Evolutionary conservation across 2,113 vertebrate species (phyloP).

Genomic region (Chloropsis cyanopogon): DNA sequence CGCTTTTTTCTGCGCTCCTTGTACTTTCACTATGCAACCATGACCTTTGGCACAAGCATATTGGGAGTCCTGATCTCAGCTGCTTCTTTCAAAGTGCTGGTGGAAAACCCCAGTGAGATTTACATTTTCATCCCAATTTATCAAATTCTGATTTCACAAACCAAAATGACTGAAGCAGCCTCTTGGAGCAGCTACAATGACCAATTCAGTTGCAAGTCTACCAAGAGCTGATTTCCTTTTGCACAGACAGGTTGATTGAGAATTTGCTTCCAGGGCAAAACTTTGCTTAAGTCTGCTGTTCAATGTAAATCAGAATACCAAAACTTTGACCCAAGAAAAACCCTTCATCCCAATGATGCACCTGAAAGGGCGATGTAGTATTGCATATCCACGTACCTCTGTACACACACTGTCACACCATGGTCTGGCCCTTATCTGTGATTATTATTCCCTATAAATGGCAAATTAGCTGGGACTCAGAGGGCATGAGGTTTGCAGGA

Average conservation of each 20-base stretch:
- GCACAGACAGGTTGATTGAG: neutral
- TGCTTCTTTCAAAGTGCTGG: neutral
- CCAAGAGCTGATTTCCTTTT: neutral
- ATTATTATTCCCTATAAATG: neutral
- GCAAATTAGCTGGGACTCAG: neutral
- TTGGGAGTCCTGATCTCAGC: neutral
- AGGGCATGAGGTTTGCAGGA: neutral
- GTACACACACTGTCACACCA: rapidly evolving
- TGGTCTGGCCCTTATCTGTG: neutral
- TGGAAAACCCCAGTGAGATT: neutral
- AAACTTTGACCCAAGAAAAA: neutral
- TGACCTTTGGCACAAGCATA: neutral
- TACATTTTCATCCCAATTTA: neutral
- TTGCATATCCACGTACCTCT: neutral
- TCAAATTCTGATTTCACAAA: neutral
- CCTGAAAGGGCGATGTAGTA: neutral
- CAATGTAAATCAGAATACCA: neutral
- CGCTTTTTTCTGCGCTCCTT: neutral
- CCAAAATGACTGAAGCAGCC: neutral
- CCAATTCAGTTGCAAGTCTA: neutral
- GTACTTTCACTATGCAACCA: neutral
- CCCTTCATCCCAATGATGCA: neutral
- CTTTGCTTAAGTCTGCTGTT: neutral
- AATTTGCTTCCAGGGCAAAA: neutral
- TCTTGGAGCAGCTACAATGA: neutral